Percentiles rank a stretch among this genome's conserved stretches.
Evolutionary conservation across 2,888 invertebrate species (phyloP).

Genomic region (Drosophila bunnanda): DNA sequence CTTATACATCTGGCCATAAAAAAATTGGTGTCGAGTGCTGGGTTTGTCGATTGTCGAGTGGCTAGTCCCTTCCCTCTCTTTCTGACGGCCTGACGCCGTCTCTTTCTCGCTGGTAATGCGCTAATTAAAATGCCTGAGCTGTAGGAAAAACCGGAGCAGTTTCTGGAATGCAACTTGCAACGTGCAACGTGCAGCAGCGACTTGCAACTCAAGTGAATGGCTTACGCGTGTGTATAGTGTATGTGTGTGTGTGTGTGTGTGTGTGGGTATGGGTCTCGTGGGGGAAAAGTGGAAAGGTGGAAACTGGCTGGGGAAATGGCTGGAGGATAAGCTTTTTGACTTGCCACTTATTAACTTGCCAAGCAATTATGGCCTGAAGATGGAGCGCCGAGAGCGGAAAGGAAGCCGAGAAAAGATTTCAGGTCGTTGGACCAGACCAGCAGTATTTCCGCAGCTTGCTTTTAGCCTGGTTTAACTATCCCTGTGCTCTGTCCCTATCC

Average conservation of each 20-base stretch:
- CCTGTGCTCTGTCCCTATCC: neutral
- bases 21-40: conserved; percentile 45
- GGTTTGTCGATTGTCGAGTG: conserved; percentile 41
- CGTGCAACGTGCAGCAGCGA: conserved; percentile 5
- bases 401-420: conserved; percentile 48
- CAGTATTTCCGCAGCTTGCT: conserved; percentile 52
- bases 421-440: conserved; percentile 65
- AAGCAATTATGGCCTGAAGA: conserved; percentile 52
- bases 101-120: conserved; percentile 58
- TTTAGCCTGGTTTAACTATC: conserved; percentile 58
- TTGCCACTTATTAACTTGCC: conserved; percentile 54
- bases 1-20: conserved; percentile 29
- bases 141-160: conserved; percentile 8
- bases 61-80: neutral
- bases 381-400: conserved; percentile 36
- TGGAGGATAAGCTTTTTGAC: conserved; percentile 48
- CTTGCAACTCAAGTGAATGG: conserved; percentile 11
- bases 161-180: conserved; percentile 19
- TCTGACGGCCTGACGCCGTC: neutral
- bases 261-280: neutral
- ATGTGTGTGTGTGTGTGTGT: conserved; percentile 1
- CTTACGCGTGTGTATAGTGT: neutral
- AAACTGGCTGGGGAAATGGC: conserved; percentile 22
- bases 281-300: conserved; percentile 21
- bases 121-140: conserved; percentile 66